Base-by-base conservation (phyloP, 1,140 invertebrate species). In the Heliconius hewitsoni region DNA sequence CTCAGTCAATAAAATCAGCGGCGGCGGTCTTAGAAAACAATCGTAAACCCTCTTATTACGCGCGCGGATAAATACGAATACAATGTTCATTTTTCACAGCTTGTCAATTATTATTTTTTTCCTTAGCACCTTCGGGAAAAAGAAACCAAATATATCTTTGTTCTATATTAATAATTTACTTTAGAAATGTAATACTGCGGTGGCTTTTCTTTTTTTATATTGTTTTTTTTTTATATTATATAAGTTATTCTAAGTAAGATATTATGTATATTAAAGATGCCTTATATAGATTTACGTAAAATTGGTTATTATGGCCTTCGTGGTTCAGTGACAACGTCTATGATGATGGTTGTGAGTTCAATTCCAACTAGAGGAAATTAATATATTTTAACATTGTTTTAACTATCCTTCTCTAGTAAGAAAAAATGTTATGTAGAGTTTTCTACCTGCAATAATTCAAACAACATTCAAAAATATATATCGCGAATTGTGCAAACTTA, bases 51-150 rank as follows among this genome's bases (percentile, higher is more conserved):
- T 66, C 19, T 66, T 66, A 60, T 74, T 57, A 57, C 50, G 52
- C 27, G 19, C 52, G 55, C 52, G 30, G 55, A 74, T 74, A 74
- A 74, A 74, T 60, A 74, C 52, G 73, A 60, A 60, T 60, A 74
- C 73, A 55, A 19, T 37, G 52, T 30, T 74, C 73, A 37, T 74
- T 74, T 74, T 74, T 74, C 73, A 74, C 30, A 13, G 52, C 16
- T 34, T 74, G 73, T 74, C 73, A 75, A 75, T 66, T 66, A 70
- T 66, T 66, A 6, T 52, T 66, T 66, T 66, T 66, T 66, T 60
- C 9, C 57, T n/a, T 27, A 52, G 74, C 42, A 75, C n/a, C 57
- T 66, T 70, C 55, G 66, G 74, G 74, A 46, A 75, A 75, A 75
- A 30, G 60, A 66, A 66, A 27, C 18, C 60, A 6, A 30, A 66